Evolutionary conservation across 2,797 vertebrate species (phyloP), one percentile per base, ranked within the genome.

Genomic region (Anas flavirostris): DNA sequence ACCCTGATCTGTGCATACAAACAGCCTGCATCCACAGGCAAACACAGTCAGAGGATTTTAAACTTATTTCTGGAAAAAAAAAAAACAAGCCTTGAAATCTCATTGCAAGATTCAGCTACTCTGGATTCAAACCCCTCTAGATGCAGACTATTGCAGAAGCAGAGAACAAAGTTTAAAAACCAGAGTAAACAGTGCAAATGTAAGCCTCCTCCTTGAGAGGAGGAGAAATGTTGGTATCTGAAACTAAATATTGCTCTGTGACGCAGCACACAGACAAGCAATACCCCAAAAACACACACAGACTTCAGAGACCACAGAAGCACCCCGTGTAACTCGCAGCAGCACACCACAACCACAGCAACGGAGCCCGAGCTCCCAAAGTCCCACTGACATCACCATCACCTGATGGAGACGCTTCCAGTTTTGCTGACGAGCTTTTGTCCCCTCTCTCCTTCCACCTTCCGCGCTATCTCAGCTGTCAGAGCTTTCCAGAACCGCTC

Each of bases 391-490:
- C 81, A 88, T 43, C 56, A 83, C 28, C 0, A 0, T 63, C 74
- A 91, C 46, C 48, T 50, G 53, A 89, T 7, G 7, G 23, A 64
- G 53, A 22, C 39, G 33, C 1, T 16, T 14, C 29, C 31, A 18
- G 26, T 48, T 83, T n/a, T 46, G 80, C 90, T 88, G 95, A 93
- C 75, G 13, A 80, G 79, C 66, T 75, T 53, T 48, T 25, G 5
- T 5, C 28, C 81, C 7, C 19, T 39, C 46, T 41, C 35, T 10
- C 0, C 12, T 85, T 69, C n/a, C 79, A 39, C 33, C 26, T 76
- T 31, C 50, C 7, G 1, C 17, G 19, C 15, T 39, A 11, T 2
- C 39, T 12, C 2, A 0, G 26, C 10, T 66, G 23, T 12, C 1
- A 26, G 48, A 31, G 18, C n/a, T 46, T 62, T 17, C 69, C 79